Base-by-base conservation (phyloP, 53 echinoderm and acorn worm genomes). In the Astropecten irregularis region DNA sequence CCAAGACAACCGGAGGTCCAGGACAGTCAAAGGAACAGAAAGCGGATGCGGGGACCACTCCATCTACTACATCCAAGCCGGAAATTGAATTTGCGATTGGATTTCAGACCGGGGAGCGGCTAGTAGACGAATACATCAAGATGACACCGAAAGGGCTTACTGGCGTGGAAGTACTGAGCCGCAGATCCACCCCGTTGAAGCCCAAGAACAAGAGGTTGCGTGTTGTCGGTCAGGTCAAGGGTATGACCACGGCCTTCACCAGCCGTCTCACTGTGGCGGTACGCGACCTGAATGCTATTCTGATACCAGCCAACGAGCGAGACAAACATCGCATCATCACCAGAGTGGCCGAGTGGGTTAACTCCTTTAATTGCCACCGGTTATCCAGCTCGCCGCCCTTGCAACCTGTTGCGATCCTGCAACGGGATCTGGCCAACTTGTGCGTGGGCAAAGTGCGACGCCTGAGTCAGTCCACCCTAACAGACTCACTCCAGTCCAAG, bases 21-120 rank as follows among this genome's bases (percentile, higher is more conserved):
- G n/a, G n/a, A n/a, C n/a, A n/a, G n/a, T n/a, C n/a, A n/a, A n/a
- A n/a, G n/a, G n/a, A n/a, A n/a, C n/a, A n/a, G n/a, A n/a, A n/a
- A n/a, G n/a, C n/a, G n/a, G n/a, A n/a, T n/a, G n/a, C n/a, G n/a
- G n/a, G n/a, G n/a, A n/a, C n/a, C n/a, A n/a, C n/a, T n/a, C n/a
- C n/a, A n/a, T n/a, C n/a, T n/a, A n/a, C n/a, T n/a, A n/a, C n/a
- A n/a, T n/a, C n/a, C n/a, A n/a, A n/a, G n/a, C n/a, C n/a, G n/a
- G n/a, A n/a, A n/a, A n/a, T n/a, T n/a, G 48, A 69, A 10, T 69
- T 69, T 47, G 69, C 25, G 3, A 69, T 69, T 29, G 69, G 69
- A 48, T 11, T 38, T 10, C 7, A 25, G 29, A 48, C 25, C 9
- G n/a, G n/a, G n/a, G n/a, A n/a, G n/a, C n/a, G n/a, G n/a, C n/a